Evolutionary conservation across 2,888 invertebrate species (phyloP).

Genomic region (Habrosyne pyritoides): DNA sequence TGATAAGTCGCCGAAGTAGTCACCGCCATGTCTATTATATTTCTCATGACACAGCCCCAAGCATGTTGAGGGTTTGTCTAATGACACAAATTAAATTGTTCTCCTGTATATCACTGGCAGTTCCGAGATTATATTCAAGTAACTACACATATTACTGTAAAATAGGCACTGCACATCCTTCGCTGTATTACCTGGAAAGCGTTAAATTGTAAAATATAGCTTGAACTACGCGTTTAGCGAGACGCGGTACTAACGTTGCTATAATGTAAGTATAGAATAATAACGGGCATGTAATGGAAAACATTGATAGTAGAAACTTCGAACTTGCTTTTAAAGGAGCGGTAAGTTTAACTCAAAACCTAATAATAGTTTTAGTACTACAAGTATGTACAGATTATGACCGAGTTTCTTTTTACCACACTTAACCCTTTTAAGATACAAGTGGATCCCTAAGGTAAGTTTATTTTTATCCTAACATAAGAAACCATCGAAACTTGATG

Average conservation of each 20-base stretch:
- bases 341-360: neutral
- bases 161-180: conserved; percentile 31
- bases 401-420: conserved; percentile 24
- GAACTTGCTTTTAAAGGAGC: conserved; percentile 6
- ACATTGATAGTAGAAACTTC: conserved; percentile 31
- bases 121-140: conserved; percentile 21
- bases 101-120: conserved; percentile 22
- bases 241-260: conserved; percentile 36
- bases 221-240: conserved; percentile 45
- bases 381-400: neutral
- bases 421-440: conserved; percentile 45
- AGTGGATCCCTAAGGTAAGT: conserved; percentile 31
- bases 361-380: neutral
- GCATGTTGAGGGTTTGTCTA: conserved; percentile 15
- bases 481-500: neutral
- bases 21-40: conserved; percentile 61
- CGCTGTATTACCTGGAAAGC: conserved; percentile 55
- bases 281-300: conserved; percentile 34
- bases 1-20: conserved; percentile 74
- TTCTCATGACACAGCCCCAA: conserved; percentile 10
- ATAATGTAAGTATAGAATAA: conserved; percentile 22
- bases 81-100: conserved; percentile 12
- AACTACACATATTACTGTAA: conserved; percentile 22
- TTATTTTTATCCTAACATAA: conserved; percentile 32
- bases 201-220: conserved; percentile 56